Evolutionary conservation across 2,797 vertebrate genomes (phyloP).

Genomic region (Pipistrellus nathusii): DNA sequence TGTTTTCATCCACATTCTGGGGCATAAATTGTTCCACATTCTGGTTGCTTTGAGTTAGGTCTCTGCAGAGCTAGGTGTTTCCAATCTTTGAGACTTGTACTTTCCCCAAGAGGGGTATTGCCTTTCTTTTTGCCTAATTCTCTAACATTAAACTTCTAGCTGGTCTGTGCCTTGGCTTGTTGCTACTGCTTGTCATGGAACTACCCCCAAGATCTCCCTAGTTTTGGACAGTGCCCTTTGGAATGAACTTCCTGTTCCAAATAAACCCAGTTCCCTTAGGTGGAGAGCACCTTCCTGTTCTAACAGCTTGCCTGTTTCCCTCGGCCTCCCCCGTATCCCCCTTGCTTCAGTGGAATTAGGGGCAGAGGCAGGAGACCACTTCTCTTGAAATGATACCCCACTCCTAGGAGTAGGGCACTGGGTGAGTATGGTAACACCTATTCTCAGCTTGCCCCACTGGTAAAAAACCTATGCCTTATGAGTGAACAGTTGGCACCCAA

Average conservation of each 20-base stretch:
- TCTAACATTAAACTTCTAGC: neutral
- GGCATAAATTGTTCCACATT: constrained; percentile 28
- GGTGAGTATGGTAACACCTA: neutral
- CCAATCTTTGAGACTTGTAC: constrained; percentile 20
- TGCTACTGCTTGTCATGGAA: constrained; percentile 10
- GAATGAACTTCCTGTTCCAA: constrained; percentile 36
- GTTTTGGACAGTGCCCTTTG: neutral
- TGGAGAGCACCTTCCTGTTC: constrained; percentile 30
- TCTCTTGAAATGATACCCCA: neutral
- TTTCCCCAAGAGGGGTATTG: neutral
- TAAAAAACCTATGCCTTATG: neutral
- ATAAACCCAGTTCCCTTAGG: neutral
- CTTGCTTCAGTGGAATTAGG: constrained; percentile 18
- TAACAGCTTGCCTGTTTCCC: neutral
- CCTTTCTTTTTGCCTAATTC: constrained; percentile 11
- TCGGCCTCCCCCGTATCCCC: no score
- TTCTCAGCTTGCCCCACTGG: neutral
- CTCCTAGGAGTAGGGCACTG: neutral
- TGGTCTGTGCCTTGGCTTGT: constrained; percentile 29
- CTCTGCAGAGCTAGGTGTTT: constrained; percentile 11
- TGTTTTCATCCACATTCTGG: constrained; percentile 50
- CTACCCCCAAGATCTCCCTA: neutral
- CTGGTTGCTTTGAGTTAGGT: constrained; percentile 13
- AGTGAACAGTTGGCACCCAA: neutral
- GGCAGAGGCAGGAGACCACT: constrained; percentile 23